A percentile compares a stretch with the other conserved stretches of the same genome.
Conservation (phyloP, 2,888 invertebrate species). For the Aelia acuminata region DNA sequence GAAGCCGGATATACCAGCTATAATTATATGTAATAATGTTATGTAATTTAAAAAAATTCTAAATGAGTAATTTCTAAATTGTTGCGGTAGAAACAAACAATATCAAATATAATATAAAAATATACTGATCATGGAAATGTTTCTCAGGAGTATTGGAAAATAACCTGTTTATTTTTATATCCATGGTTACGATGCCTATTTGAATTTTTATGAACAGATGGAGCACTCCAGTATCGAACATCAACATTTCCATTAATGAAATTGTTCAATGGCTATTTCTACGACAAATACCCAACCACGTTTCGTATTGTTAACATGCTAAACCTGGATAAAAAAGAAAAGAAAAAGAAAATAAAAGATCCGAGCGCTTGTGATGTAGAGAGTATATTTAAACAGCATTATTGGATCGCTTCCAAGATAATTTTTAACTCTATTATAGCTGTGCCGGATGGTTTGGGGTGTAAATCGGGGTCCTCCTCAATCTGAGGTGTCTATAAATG, state of each 20-base stretch:
- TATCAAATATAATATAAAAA: no score
- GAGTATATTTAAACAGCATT: slow-evolving; percentile 13
- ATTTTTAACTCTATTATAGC: slow-evolving; percentile 42
- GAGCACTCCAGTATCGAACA: not conserved
- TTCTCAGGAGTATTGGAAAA: not conserved
- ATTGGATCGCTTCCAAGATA: slow-evolving; percentile 15
- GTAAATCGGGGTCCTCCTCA: not conserved
- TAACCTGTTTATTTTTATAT: no score
- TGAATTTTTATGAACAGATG: not conserved
- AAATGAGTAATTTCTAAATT: no score
- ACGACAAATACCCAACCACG: not conserved
- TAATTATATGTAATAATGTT: no score
- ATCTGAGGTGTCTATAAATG: slow-evolving; percentile 3
- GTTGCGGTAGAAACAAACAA: no score
- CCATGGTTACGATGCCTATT: no score
- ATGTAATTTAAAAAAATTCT: no score
- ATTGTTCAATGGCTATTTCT: not conserved
- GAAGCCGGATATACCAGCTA: no score
- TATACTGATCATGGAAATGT: no score
- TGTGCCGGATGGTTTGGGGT: slow-evolving; percentile 14
- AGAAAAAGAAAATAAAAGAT: not conserved
- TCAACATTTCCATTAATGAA: not conserved
- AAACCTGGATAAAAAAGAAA: not conserved
- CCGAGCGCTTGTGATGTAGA: not conserved
- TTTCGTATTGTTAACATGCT: not conserved